Percentiles rank a stretch among this genome's conserved stretches.
These are phyloP conservation scores for Drosophila sordidula DNA, from an alignment of 2,888 invertebrate genomes.

Conservation along the genomic window DNA sequence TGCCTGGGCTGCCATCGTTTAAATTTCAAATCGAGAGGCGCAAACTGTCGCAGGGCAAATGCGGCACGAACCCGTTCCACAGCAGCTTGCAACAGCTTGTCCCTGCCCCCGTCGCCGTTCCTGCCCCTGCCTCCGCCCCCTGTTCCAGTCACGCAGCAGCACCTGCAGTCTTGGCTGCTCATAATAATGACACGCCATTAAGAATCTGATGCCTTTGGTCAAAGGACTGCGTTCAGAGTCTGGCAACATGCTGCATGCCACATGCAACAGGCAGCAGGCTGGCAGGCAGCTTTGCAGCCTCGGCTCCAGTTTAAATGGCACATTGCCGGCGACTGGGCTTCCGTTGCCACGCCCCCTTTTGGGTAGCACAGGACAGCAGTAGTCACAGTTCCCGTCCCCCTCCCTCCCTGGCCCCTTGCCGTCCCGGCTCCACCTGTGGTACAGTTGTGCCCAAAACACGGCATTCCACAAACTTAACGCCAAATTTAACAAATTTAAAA, in stretches of 20 bases:
- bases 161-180: constrained; percentile 55
- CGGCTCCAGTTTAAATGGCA: constrained; percentile 77
- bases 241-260: constrained; percentile 26
- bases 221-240: constrained; percentile 21
- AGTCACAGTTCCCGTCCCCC: neutral
- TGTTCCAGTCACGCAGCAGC: constrained; percentile 23
- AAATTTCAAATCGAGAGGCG: constrained; percentile 68
- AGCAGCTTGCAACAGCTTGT: neutral
- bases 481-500: neutral
- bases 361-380: constrained; percentile 34
- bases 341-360: constrained; percentile 73
- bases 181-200: constrained; percentile 80
- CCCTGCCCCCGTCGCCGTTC: neutral
- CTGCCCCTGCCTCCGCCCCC: neutral
- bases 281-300: constrained; percentile 18
- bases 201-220: constrained; percentile 64
- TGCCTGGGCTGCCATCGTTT: constrained; percentile 57
- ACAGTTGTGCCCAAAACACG: constrained; percentile 59
- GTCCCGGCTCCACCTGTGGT: constrained; percentile 25
- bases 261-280: constrained; percentile 16
- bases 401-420: neutral
- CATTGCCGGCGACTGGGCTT: constrained; percentile 64
- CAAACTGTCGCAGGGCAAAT: constrained; percentile 74
- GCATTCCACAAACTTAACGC: constrained; percentile 28
- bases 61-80: constrained; percentile 60